Conservation (phyloP, 2,888 invertebrate genomes). For the Epirrhoe alternata region DNA sequence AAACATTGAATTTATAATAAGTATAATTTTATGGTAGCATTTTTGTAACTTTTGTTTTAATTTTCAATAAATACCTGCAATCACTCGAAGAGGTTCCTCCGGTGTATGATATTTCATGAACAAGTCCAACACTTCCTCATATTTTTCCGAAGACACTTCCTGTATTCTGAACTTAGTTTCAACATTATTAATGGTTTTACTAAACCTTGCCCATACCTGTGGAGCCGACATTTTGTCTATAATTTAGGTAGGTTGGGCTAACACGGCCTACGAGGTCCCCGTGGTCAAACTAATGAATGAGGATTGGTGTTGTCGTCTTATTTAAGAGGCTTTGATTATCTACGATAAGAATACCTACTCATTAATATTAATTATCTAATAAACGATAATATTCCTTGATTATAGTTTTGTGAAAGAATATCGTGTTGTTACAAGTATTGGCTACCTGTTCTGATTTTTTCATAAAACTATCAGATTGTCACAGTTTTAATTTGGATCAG, state of each 20-base stretch:
- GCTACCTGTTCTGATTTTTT: neutral
- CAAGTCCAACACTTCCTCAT: conserved; percentile 25
- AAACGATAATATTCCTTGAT: neutral
- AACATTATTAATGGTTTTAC: conserved; percentile 20
- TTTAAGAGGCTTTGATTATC: conserved; percentile 16
- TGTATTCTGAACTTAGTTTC: conserved; percentile 31
- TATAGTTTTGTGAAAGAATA: neutral
- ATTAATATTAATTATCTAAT: conserved; percentile 8
- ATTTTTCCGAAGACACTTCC: conserved; percentile 28
- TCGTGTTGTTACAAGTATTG: neutral
- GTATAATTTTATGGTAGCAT: no score
- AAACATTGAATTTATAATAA: no score
- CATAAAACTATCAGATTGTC: neutral
- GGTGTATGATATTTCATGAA: conserved; percentile 26
- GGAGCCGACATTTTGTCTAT: conserved; percentile 15
- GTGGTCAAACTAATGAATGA: conserved; percentile 1
- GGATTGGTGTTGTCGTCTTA: conserved; percentile 1
- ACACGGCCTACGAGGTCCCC: neutral
- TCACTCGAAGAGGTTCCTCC: conserved; percentile 31
- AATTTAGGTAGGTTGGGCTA: neutral
- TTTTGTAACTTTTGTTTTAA: no score
- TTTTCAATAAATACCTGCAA: conserved; percentile 27
- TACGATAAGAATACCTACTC: conserved; percentile 6
- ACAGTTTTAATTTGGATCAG: neutral
- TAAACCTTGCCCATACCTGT: conserved; percentile 30